Conservation (phyloP, 1,140 invertebrate genomes). For the Neodiprion lecontei region DNA sequence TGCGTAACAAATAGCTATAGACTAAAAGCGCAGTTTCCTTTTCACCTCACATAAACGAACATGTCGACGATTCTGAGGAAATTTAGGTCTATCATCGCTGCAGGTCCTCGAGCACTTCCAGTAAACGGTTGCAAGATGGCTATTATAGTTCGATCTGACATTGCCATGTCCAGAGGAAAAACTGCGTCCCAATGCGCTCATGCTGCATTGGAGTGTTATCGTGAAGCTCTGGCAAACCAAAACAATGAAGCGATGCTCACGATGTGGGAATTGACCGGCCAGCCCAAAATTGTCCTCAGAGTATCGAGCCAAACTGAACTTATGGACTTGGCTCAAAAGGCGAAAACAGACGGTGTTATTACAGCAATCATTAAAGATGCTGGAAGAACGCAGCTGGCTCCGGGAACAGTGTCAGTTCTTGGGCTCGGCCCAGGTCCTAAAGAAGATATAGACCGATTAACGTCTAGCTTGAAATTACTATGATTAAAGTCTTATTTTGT, state of each 20-base stretch:
- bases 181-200: constrained; percentile 84
- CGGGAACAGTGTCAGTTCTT: constrained; percentile 74
- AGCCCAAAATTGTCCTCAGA: constrained; percentile 78
- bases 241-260: constrained; percentile 61
- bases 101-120: constrained; percentile 24
- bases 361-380: constrained; percentile 75
- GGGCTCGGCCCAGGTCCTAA: constrained; percentile 77
- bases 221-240: constrained; percentile 53
- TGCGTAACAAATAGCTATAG: constrained; percentile 43
- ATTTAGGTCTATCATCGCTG: constrained; percentile 27
- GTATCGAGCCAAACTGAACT: constrained; percentile 64
- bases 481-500: constrained; percentile 42
- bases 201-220: constrained; percentile 74
- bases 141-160: constrained; percentile 76
- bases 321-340: constrained; percentile 60
- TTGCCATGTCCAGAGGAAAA: constrained; percentile 84
- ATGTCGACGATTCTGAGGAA: constrained; percentile 24
- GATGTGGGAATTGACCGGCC: constrained; percentile 72
- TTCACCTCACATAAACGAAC: constrained; percentile 21
- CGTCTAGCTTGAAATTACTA: constrained; percentile 74
- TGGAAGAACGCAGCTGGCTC: constrained; percentile 76
- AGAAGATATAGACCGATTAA: constrained; percentile 71
- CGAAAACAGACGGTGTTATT: constrained; percentile 66
- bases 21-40: constrained; percentile 32
- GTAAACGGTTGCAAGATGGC: constrained; percentile 70